Evolutionary conservation across 2,888 invertebrate species (phyloP).

Genomic region (Encarsia formosa): DNA sequence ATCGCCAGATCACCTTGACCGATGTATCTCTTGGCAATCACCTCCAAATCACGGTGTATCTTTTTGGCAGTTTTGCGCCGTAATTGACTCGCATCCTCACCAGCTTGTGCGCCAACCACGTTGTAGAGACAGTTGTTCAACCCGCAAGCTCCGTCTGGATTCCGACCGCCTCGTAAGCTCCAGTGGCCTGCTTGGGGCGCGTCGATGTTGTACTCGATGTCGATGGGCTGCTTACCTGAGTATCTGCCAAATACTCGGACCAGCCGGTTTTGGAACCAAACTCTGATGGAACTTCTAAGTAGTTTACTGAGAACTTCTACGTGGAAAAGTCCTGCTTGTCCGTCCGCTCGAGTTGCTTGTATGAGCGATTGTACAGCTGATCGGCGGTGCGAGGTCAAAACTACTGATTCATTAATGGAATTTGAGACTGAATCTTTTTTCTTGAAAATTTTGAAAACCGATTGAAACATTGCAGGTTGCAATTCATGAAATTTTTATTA

Average conservation of each 20-base stretch:
- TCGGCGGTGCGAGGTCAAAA: no score
- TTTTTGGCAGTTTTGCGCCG: slow-evolving; percentile 17
- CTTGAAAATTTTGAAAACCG: no score
- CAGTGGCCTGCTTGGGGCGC: slow-evolving; percentile 1
- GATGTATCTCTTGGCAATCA: no score
- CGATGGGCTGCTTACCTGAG: background rate
- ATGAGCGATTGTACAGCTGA: no score
- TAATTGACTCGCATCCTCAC: slow-evolving; percentile 13
- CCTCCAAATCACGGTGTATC: slow-evolving; percentile 24
- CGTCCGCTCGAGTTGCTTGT: background rate
- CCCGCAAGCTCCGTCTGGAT: background rate
- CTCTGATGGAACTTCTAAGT: background rate
- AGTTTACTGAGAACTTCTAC: background rate
- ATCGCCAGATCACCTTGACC: no score
- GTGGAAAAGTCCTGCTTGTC: slow-evolving; percentile 3
- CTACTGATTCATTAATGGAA: no score
- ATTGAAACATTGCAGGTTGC: no score
- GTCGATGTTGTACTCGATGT: background rate
- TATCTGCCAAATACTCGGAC: background rate
- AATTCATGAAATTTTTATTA: no score
- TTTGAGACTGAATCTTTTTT: no score
- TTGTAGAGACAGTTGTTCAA: slow-evolving; percentile 37
- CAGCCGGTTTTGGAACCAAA: background rate
- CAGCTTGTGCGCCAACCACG: slow-evolving; percentile 34
- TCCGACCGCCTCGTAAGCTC: slow-evolving; percentile 2